A percentile compares a stretch with the other conserved stretches of the same genome.
Conservation (phyloP, 2,888 invertebrate species). For the Theodoxus fluviatilis region DNA sequence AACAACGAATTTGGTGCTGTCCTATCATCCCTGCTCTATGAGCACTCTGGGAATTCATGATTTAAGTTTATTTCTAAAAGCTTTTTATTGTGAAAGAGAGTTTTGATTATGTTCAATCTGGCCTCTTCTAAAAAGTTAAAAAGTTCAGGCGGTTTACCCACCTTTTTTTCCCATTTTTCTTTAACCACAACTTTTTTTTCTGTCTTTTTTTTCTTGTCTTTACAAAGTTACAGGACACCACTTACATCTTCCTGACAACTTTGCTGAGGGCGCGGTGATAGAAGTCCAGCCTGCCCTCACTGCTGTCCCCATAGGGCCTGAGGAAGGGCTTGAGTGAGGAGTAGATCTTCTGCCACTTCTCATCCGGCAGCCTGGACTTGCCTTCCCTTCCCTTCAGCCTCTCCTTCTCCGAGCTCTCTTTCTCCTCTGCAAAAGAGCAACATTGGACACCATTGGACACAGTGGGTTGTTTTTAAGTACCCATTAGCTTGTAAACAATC, state of each 20-base stretch:
- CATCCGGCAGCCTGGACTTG: constrained; percentile 47
- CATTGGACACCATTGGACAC: too few species aligned
- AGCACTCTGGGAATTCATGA: too few species aligned
- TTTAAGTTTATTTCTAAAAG: too few species aligned
- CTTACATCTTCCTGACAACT: constrained; percentile 59
- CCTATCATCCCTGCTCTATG: too few species aligned
- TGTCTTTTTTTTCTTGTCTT: neutral
- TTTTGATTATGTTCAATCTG: too few species aligned
- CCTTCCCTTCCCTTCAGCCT: constrained; percentile 39
- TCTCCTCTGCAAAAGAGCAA: constrained; percentile 55
- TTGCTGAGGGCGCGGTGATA: constrained; percentile 63
- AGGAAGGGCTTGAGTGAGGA: constrained; percentile 59
- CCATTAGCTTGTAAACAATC: too few species aligned
- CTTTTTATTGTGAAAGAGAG: too few species aligned
- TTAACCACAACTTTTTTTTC: neutral
- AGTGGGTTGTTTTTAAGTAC: too few species aligned
- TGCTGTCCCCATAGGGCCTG: constrained; percentile 61
- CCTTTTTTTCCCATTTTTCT: neutral
- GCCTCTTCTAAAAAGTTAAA: too few species aligned
- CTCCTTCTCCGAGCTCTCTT: constrained; percentile 57
- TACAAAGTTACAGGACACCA: neutral
- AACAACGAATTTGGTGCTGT: too few species aligned
- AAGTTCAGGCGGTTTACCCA: too few species aligned
- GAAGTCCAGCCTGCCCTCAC: constrained; percentile 61
- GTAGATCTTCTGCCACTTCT: constrained; percentile 59